Evolutionary conservation across 2,888 invertebrate genomes (phyloP).

Genomic region (Lasioglossum lativentre): DNA sequence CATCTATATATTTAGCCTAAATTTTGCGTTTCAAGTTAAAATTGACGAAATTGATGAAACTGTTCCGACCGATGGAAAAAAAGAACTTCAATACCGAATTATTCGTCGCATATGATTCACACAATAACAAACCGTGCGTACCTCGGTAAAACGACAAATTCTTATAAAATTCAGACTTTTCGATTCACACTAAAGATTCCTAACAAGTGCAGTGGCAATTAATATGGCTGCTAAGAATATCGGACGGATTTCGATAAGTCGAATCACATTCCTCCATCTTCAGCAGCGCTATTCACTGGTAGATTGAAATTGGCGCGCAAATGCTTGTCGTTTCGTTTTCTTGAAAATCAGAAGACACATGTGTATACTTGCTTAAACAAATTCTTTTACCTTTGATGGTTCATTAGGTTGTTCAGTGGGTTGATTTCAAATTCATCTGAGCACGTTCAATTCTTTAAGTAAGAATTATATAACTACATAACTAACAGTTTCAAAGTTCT

Average conservation of each 20-base stretch:
- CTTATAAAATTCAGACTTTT: conserved; percentile 48
- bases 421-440: background rate
- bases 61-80: background rate
- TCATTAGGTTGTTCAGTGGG: background rate
- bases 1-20: background rate
- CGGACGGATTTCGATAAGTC: conserved; percentile 39
- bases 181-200: conserved; percentile 48
- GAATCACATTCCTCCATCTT: conserved; percentile 27
- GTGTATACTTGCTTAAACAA: background rate
- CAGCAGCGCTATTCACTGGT: conserved; percentile 9
- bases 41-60: background rate
- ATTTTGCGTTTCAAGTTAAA: background rate
- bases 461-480: background rate
- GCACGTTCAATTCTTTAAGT: background rate
- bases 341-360: background rate
- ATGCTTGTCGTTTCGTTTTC: background rate
- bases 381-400: background rate
- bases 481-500: too few species aligned
- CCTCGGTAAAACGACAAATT: conserved; percentile 51
- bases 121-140: conserved; percentile 33
- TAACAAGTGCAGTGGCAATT: conserved; percentile 45
- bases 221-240: conserved; percentile 59
- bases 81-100: background rate
- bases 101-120: background rate
- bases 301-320: conserved; percentile 22